Percentiles rank a stretch among this genome's conserved stretches.
Conservation (phyloP, 2,888 invertebrate species). For the Ornithoptera priamus region DNA sequence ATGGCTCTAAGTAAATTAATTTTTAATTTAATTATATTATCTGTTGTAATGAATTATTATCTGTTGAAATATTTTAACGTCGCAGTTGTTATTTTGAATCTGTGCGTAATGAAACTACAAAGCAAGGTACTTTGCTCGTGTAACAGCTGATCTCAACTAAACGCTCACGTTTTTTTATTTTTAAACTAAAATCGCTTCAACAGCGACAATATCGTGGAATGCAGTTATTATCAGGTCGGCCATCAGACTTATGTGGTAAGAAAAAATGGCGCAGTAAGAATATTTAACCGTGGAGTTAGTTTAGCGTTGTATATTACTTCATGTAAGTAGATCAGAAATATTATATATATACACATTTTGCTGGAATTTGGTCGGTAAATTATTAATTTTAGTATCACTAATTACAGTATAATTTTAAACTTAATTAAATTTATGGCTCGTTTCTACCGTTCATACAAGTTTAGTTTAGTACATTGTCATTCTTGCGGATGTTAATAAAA, state of each 20-base stretch:
- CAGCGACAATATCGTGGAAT: conserved; percentile 36
- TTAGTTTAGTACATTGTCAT: too few species aligned
- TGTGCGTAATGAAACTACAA: conserved; percentile 4
- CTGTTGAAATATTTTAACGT: neutral
- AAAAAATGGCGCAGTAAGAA: conserved; percentile 24
- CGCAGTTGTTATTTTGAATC: too few species aligned
- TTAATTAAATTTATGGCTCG: too few species aligned
- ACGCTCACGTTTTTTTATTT: conserved; percentile 32
- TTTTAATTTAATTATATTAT: neutral
- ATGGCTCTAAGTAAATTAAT: neutral
- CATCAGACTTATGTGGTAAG: conserved; percentile 18
- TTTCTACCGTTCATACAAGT: too few species aligned
- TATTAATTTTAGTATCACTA: too few species aligned
- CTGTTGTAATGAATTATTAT: too few species aligned
- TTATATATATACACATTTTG: neutral
- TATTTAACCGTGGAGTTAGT: conserved; percentile 23
- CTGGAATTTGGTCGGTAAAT: too few species aligned
- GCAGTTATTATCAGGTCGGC: conserved; percentile 33
- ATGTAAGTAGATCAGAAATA: conserved; percentile 7
- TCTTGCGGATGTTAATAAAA: too few species aligned
- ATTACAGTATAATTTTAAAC: too few species aligned
- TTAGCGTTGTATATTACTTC: conserved; percentile 19
- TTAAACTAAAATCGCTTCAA: conserved; percentile 32
- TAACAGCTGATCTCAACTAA: conserved; percentile 18
- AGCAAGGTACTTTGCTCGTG: conserved; percentile 36